Percentiles rank a stretch among this genome's conserved stretches.
Conservation (phyloP, 1,140 invertebrate genomes). For the Hypsibius dujardini region DNA sequence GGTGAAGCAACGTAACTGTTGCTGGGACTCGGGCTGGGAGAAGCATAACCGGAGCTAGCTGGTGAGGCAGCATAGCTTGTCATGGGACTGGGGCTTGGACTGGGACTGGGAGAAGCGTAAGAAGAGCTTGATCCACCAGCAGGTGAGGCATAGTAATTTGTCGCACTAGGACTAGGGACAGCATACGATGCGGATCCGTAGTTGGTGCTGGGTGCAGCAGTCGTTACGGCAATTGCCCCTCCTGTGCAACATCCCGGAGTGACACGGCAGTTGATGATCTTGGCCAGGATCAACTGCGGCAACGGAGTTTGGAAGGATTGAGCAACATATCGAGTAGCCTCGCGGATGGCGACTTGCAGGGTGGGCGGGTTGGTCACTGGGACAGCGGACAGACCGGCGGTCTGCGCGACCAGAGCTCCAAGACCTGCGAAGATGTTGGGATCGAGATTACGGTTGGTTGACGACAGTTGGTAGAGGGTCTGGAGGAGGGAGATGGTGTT, state of each 20-base stretch:
- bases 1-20: background rate
- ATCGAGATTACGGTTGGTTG: background rate
- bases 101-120: background rate
- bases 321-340: background rate
- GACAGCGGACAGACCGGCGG: constrained; percentile 6
- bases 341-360: background rate
- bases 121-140: background rate
- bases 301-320: background rate
- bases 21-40: background rate
- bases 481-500: background rate
- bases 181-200: no score
- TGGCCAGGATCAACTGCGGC: background rate
- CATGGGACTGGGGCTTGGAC: background rate
- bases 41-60: background rate
- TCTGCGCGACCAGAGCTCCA: constrained; percentile 7
- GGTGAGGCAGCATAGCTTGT: background rate
- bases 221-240: background rate
- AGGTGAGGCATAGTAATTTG: background rate
- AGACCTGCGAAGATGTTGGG: constrained; percentile 3
- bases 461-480: constrained; percentile 15
- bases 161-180: no score
- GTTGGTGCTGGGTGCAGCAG: constrained; percentile 1
- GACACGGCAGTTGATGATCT: constrained; percentile 6
- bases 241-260: background rate
- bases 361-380: background rate